Percentiles rank a stretch among this genome's conserved stretches.
Evolutionary conservation across 2,113 vertebrate species (phyloP).

Genomic region (Heliornis fulica): DNA sequence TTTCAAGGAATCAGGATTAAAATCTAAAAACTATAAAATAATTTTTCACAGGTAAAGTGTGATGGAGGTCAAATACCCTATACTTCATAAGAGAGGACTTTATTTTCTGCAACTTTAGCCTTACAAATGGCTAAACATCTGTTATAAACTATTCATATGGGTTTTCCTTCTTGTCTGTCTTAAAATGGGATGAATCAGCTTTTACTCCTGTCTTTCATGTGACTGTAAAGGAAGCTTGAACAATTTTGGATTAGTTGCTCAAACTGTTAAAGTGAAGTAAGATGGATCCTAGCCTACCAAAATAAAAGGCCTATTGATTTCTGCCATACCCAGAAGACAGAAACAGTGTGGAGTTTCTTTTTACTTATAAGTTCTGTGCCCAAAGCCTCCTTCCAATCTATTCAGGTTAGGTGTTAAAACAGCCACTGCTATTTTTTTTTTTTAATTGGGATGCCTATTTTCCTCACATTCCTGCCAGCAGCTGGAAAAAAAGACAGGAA

Average conservation of each 20-base stretch:
- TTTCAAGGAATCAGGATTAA: neutral
- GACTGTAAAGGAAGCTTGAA: neutral
- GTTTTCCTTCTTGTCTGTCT: neutral
- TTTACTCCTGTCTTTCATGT: neutral
- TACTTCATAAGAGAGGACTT: neutral
- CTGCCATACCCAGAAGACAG: neutral
- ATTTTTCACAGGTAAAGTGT: neutral
- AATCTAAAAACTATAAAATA: neutral
- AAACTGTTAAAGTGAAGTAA: neutral
- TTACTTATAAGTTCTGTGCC: neutral
- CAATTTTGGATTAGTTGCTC: neutral
- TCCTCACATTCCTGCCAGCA: neutral
- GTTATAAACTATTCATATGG: neutral
- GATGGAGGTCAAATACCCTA: neutral
- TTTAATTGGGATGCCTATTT: neutral
- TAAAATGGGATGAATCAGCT: neutral
- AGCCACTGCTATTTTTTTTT: neutral
- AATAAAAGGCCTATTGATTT: neutral
- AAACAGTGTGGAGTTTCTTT: neutral
- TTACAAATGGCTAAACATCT: neutral
- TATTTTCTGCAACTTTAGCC: neutral
- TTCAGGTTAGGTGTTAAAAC: neutral
- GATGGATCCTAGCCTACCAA: neutral
- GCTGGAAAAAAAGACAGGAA: neutral
- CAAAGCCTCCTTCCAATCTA: neutral